These are phyloP conservation scores for Gavialis gangeticus DNA, from an alignment of 2,113 vertebrate genomes.

Conservation along the genomic window DNA sequence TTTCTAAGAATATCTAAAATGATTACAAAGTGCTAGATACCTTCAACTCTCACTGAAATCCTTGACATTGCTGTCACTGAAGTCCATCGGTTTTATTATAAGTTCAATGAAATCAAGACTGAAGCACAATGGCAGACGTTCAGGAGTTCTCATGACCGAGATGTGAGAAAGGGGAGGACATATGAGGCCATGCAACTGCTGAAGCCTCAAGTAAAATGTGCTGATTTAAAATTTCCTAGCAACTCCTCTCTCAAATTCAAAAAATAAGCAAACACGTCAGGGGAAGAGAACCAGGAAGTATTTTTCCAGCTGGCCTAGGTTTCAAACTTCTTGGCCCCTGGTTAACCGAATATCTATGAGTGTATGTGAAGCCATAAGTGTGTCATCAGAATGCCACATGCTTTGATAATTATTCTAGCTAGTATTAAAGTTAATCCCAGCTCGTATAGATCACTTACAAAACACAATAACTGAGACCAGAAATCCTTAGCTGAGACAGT, in stretches of 20 bases:
- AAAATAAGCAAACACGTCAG: background rate
- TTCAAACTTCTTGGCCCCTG: slow-evolving; percentile 39
- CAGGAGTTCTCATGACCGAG: accelerated
- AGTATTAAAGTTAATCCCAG: slow-evolving; percentile 80
- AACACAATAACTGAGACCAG: slow-evolving; percentile 79
- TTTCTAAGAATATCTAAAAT: background rate
- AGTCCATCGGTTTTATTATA: accelerated
- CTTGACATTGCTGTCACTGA: background rate
- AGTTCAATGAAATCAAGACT: background rate
- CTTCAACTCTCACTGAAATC: background rate
- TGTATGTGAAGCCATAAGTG: slow-evolving; percentile 62
- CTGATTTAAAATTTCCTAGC: background rate
- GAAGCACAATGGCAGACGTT: background rate
- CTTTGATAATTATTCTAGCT: slow-evolving; percentile 75
- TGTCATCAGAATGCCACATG: slow-evolving; percentile 71
- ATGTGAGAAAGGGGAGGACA: accelerated
- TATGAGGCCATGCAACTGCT: background rate
- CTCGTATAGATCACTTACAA: slow-evolving; percentile 79
- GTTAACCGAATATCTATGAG: slow-evolving; percentile 30
- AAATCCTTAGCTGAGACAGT: slow-evolving; percentile 75
- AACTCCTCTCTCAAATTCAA: background rate
- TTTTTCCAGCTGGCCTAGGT: background rate
- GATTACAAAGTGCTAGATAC: accelerated
- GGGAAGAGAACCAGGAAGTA: background rate
- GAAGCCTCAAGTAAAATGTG: background rate